Conservation (phyloP, 2,888 invertebrate genomes). For the Pammene fasciana region DNA sequence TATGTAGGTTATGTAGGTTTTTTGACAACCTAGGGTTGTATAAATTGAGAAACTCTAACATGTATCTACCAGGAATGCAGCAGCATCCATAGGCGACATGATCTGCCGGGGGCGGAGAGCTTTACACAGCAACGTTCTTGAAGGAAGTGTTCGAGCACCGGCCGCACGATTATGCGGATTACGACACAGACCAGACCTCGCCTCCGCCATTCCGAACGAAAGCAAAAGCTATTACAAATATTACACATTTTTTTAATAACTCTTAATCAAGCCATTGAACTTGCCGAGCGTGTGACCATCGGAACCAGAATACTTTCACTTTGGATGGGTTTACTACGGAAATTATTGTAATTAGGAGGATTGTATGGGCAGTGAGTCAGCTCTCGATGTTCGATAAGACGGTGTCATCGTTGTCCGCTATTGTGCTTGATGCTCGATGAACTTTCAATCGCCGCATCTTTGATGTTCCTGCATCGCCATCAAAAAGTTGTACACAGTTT, state of each 20-base stretch:
- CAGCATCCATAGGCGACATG: constrained; percentile 17
- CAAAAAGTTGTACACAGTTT: neutral
- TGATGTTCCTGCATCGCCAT: constrained; percentile 47
- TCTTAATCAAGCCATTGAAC: constrained; percentile 82
- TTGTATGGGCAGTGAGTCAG: constrained; percentile 76
- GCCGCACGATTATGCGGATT: constrained; percentile 58
- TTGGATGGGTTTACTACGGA: constrained; percentile 67
- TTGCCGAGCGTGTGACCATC: constrained; percentile 73
- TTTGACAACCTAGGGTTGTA: neutral
- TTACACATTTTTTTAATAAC: constrained; percentile 72
- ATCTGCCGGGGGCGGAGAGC: constrained; percentile 20
- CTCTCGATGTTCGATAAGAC: constrained; percentile 71
- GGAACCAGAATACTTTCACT: constrained; percentile 80
- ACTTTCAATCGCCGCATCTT: constrained; percentile 70
- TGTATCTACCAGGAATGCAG: neutral
- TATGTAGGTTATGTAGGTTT: too few species aligned
- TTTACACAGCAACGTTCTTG: constrained; percentile 4
- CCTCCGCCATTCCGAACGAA: constrained; percentile 63
- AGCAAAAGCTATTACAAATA: constrained; percentile 59
- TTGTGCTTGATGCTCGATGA: constrained; percentile 61
- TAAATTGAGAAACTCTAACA: neutral
- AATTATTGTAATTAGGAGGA: constrained; percentile 78
- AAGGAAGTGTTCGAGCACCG: constrained; percentile 22
- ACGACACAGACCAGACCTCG: constrained; percentile 57
- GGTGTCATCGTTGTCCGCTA: constrained; percentile 68